Conservation (phyloP, 2,797 vertebrate genomes). For the Melanotaenia maccullochi region DNA sequence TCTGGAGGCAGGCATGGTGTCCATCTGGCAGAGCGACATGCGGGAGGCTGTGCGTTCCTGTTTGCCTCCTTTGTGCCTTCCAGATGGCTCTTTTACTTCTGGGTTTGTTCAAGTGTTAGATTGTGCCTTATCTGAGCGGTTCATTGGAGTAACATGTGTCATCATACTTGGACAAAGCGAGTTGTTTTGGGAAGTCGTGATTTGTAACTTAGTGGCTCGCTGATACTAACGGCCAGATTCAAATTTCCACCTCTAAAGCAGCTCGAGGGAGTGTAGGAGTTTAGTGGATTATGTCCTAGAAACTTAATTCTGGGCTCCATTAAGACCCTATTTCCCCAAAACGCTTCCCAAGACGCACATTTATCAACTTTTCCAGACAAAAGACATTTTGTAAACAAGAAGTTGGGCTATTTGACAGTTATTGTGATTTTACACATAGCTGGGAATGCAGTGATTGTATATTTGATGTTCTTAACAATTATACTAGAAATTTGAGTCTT, state of each 20-base stretch:
- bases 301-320: not conserved
- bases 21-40: conserved; percentile 82
- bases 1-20: conserved; percentile 80
- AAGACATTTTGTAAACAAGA: conserved; percentile 43
- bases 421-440: not conserved
- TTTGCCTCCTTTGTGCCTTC: conserved; percentile 74
- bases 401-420: conserved; percentile 39
- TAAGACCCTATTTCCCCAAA: not conserved
- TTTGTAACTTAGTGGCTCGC: not conserved
- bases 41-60: conserved; percentile 64
- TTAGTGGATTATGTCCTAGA: not conserved
- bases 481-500: not conserved
- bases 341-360: not conserved
- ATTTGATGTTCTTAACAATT: not conserved
- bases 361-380: not conserved
- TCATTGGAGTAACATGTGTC: not conserved
- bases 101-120: conserved; percentile 1
- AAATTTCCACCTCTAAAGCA: not conserved
- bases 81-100: conserved; percentile 59
- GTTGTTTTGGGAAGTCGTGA: conserved; percentile 11
- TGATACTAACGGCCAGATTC: conserved; percentile 25
- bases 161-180: conserved; percentile 5
- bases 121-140: not conserved
- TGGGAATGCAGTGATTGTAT: not conserved
- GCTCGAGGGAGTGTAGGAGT: conserved; percentile 2